Evolutionary conservation across 2,113 vertebrate genomes (phyloP).

Genomic region (Cochlearius cochlearius): DNA sequence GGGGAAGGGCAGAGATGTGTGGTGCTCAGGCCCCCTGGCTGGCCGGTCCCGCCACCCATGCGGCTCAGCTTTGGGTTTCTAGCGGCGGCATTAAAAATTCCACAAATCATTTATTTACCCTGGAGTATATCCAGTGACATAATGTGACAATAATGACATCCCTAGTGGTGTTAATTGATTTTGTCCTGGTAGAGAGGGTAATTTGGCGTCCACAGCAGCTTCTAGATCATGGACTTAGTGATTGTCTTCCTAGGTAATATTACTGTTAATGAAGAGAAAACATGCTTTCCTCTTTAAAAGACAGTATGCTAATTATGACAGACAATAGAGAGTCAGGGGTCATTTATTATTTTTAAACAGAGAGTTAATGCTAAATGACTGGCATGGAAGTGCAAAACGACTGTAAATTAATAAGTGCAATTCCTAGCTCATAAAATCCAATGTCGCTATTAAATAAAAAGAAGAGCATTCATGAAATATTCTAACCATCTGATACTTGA

Average conservation of each 20-base stretch:
- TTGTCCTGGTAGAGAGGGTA: constrained; percentile 80
- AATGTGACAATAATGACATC: constrained; percentile 87
- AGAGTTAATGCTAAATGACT: constrained; percentile 64
- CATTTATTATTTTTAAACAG: constrained; percentile 76
- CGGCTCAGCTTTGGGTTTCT: neutral
- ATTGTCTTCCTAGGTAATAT: constrained; percentile 79
- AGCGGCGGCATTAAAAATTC: constrained; percentile 68
- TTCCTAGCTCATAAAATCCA: constrained; percentile 71
- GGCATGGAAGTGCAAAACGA: constrained; percentile 61
- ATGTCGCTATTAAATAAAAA: constrained; percentile 50
- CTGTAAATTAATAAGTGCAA: constrained; percentile 70
- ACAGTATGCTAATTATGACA: constrained; percentile 75
- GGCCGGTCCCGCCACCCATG: neutral
- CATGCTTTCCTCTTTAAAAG: constrained; percentile 77
- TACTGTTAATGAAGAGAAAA: constrained; percentile 85
- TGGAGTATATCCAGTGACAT: constrained; percentile 82
- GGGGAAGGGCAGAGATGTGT: neutral
- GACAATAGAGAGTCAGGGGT: constrained; percentile 72
- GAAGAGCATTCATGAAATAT: constrained; percentile 61
- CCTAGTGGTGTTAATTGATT: constrained; percentile 88
- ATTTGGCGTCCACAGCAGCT: constrained; percentile 77
- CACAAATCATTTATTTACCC: constrained; percentile 83
- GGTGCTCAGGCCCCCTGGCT: neutral
- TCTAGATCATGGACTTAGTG: constrained; percentile 73
- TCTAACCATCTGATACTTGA: constrained; percentile 47